Evolutionary conservation across 2,797 vertebrate species (phyloP).

Genomic region (Sebastes reedi): DNA sequence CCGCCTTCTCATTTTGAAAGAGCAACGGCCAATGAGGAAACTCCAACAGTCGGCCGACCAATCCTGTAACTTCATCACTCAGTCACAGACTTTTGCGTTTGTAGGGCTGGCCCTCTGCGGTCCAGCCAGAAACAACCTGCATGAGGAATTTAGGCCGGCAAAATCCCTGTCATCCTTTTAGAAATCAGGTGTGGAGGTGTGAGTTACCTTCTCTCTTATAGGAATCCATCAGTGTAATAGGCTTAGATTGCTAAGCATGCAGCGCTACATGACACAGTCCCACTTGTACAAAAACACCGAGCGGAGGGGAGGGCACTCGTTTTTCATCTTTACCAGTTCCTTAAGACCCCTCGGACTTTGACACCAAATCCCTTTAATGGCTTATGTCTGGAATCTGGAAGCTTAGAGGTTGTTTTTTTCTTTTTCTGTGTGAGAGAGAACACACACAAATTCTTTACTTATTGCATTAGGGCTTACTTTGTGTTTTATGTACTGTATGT

Average conservation of each 20-base stretch:
- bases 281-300: constrained; percentile 11
- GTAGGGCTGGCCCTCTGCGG: no score
- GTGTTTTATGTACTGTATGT: neutral
- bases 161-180: neutral
- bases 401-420: constrained; percentile 42
- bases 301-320: neutral
- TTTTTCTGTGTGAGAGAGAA: neutral
- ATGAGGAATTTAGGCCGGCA: no score
- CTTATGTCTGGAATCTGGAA: constrained; percentile 70
- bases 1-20: no score
- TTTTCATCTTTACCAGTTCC: constrained; percentile 53
- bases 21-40: no score
- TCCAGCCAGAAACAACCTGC: no score
- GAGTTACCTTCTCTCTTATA: neutral
- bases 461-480: neutral
- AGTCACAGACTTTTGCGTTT: no score
- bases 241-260: constrained; percentile 36
- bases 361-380: constrained; percentile 76
- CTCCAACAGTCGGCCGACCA: no score
- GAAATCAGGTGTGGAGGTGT: constrained; percentile 24
- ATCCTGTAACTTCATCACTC: no score
- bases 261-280: constrained; percentile 5
- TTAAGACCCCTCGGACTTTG: constrained; percentile 72
- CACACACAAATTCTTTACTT: neutral
- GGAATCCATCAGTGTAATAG: constrained; percentile 39